These are phyloP conservation scores for Anhinga anhinga DNA, from an alignment of 2,113 vertebrate species.

Conservation along the genomic window DNA sequence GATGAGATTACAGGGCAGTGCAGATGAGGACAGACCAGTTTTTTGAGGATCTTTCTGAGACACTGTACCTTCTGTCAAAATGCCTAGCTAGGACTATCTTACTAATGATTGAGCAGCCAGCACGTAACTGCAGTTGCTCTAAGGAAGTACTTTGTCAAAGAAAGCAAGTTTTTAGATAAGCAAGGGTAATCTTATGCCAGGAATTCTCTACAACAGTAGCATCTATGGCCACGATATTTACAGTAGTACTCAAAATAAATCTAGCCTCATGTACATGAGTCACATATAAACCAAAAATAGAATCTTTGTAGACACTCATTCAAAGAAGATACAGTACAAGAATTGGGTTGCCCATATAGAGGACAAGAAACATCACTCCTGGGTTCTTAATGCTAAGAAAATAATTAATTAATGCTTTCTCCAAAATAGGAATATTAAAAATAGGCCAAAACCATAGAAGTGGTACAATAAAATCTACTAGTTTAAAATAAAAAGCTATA, in stretches of 20 bases:
- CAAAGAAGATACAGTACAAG: not conserved
- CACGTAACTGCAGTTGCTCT: not conserved
- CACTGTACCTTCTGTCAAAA: not conserved
- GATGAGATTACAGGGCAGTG: not conserved
- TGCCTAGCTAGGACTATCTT: not conserved
- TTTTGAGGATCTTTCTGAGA: not conserved
- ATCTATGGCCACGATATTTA: not conserved
- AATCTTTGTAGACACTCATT: not conserved
- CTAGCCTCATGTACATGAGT: not conserved
- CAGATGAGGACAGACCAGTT: not conserved
- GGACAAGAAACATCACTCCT: not conserved
- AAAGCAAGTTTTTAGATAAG: not conserved
- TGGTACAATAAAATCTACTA: not conserved
- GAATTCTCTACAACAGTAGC: not conserved
- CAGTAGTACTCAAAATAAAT: not conserved
- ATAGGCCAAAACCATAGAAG: not conserved
- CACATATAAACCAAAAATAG: not conserved
- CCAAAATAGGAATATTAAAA: not conserved
- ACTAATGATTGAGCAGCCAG: not conserved
- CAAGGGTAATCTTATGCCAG: not conserved
- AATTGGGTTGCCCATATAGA: not conserved
- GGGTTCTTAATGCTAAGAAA: not conserved
- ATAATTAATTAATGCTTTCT: not conserved
- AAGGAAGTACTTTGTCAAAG: not conserved
- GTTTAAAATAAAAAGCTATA: not conserved